Conservation (phyloP, 92 coral and sea anemone species). For the Nematostella vectensis region DNA sequence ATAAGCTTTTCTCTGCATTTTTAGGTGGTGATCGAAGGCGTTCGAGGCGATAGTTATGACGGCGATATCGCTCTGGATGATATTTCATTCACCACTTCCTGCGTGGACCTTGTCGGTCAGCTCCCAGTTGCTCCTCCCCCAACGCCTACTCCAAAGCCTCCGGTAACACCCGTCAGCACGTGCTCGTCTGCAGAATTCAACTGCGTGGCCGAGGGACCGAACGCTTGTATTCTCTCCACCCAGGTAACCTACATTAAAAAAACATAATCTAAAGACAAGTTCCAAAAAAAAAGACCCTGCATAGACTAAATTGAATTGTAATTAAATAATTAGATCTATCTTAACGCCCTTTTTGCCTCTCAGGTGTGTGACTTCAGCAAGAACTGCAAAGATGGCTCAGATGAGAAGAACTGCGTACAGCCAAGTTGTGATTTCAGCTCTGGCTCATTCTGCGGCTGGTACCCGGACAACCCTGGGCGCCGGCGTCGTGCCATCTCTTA, state of each 20-base stretch:
- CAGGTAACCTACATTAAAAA: too few species aligned
- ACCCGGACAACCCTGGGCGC: conserved; percentile 60
- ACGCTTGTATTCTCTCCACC: conserved; percentile 62
- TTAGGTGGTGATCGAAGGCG: conserved; percentile 84
- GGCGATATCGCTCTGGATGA: conserved; percentile 96
- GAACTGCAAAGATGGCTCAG: conserved; percentile 79
- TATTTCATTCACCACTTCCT: conserved; percentile 72
- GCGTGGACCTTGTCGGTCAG: conserved; percentile 39
- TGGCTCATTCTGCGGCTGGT: conserved; percentile 92
- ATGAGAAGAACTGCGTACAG: conserved; percentile 69
- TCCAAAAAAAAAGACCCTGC: too few species aligned
- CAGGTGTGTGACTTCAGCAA: conserved; percentile 81
- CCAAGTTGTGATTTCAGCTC: conserved; percentile 53
- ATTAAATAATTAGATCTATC: too few species aligned
- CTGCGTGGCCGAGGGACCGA: conserved; percentile 78
- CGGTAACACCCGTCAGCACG: conserved; percentile 57
- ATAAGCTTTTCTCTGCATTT: not conserved
- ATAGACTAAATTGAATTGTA: too few species aligned
- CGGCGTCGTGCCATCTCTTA: conserved; percentile 58
- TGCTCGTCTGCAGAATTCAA: conserved; percentile 86
- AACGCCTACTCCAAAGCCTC: conserved; percentile 52
- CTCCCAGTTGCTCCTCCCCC: conserved; percentile 71
- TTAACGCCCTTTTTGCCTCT: too few species aligned
- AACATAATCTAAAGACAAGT: too few species aligned
- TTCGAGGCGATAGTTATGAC: conserved; percentile 81